Evolutionary conservation across 1,140 invertebrate genomes (phyloP), one percentile per base, ranked within the genome.

Genomic region (Cherax quadricarinatus): DNA sequence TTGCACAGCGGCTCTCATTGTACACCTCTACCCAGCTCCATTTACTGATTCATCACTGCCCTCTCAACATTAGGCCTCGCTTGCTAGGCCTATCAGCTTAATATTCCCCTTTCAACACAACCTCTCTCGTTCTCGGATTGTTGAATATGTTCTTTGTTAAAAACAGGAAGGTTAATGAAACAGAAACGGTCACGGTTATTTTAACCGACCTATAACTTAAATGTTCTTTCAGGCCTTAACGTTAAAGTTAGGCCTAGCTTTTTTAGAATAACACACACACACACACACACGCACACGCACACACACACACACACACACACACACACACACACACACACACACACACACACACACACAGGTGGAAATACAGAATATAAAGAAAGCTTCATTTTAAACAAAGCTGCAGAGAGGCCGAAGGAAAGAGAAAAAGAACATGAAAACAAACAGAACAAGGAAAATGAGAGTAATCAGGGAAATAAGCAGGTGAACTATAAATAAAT

Each of bases 61-160:
- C 81, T 83, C 51, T 57, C 81, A 57, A 83, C 57, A 51, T 83
- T 83, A 83, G 81, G 81, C 81, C 57, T 83, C 51, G 51, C 16
- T 18, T 57, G 81, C 81, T 83, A 83, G 81, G 81, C 81, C 81
- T 83, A 83, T 5, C 81, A 12, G n/a, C 81, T 60, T 83, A 83
- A 83, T 24, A 53, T 83, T 57, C 81, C 4, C 81, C 9, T 75
- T 30, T 75, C 70, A 75, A 75, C n/a, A 73, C 24, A 30, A 70
- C 30, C 70, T 75, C 70, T 30, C 70, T 75, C 70, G 7, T 30
- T 30, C 24, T 75, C 70, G 7, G 24, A 9, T 30, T 30, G 70
- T 75, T n/a, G n/a, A 75, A 75, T 75, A 12, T 30, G 7, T 18
- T 21, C 30, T n/a, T n/a, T 21, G 24, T 24, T 6, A 21, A 75